These are phyloP conservation scores for Alectura lathami DNA, from an alignment of 2,113 vertebrate genomes.

Conservation along the genomic window DNA sequence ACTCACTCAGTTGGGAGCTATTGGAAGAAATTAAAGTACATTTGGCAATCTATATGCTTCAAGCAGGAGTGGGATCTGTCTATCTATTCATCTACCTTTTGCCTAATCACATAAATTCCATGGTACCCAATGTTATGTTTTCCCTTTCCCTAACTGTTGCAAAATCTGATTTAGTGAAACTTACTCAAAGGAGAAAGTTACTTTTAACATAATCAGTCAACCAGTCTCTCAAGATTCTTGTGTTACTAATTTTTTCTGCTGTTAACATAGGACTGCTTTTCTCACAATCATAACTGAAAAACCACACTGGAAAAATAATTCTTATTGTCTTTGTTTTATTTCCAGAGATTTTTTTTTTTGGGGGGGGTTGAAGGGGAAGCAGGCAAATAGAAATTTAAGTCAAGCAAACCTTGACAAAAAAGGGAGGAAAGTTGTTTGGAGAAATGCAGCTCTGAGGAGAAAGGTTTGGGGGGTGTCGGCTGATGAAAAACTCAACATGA, in stretches of 20 bases:
- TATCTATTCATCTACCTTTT: constrained; percentile 70
- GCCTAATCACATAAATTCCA: constrained; percentile 62
- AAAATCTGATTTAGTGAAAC: constrained; percentile 33
- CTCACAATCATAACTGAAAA: background rate
- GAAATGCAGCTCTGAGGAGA: no score
- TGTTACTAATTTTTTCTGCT: background rate
- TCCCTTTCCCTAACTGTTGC: background rate
- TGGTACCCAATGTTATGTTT: constrained; percentile 11
- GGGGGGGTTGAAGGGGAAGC: background rate
- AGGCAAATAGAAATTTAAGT: background rate
- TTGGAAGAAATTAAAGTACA: constrained; percentile 76
- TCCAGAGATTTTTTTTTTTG: background rate
- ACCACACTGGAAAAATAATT: background rate
- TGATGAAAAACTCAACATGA: no score
- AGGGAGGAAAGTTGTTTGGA: background rate
- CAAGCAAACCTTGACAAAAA: background rate
- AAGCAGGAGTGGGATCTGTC: constrained; percentile 62
- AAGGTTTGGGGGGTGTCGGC: no score
- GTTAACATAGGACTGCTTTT: background rate
- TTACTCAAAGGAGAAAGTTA: background rate
- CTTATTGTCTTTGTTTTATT: background rate
- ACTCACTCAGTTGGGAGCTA: constrained; percentile 74
- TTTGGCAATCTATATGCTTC: constrained; percentile 74
- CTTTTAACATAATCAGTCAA: background rate
- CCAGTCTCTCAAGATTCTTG: background rate